phyloP scores from a whole-genome alignment of 2,888 invertebrate species.

The Leucoma salicis region DNA sequence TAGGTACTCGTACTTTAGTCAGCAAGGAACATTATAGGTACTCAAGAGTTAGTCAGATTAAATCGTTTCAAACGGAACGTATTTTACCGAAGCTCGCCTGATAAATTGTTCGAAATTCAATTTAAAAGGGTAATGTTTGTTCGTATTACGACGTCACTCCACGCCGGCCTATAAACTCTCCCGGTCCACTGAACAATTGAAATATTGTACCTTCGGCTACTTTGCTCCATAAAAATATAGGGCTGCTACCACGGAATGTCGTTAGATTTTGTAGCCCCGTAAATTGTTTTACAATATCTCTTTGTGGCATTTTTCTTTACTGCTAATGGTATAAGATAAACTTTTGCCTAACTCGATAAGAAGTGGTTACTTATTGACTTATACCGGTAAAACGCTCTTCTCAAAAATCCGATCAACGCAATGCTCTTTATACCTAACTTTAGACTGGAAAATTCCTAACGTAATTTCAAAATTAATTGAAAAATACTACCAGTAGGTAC shows the following conservation, averaged over 20 bases:
- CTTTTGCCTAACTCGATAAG: background rate
- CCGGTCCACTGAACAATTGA: constrained; percentile 69
- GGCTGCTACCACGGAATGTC: constrained; percentile 4
- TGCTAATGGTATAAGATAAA: background rate
- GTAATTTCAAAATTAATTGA: too few relatives aligned
- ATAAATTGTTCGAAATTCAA: constrained; percentile 77
- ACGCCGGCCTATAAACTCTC: constrained; percentile 67
- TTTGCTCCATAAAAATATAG: constrained; percentile 60
- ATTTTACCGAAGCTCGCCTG: constrained; percentile 33
- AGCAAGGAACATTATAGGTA: too few relatives aligned
- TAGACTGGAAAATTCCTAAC: too few relatives aligned
- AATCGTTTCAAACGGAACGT: constrained; percentile 44
- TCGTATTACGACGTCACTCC: constrained; percentile 74
- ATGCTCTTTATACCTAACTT: too few relatives aligned
- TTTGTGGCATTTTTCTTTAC: constrained; percentile 4
- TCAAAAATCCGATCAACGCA: too few relatives aligned
- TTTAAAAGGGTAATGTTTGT: constrained; percentile 79
- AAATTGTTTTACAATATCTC: constrained; percentile 16
- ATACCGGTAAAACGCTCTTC: too few relatives aligned
- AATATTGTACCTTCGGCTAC: constrained; percentile 62
- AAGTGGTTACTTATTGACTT: too few relatives aligned
- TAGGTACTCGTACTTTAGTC: constrained; percentile 41
- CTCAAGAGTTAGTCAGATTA: constrained; percentile 58
- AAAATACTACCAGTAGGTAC: too few relatives aligned
- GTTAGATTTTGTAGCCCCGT: constrained; percentile 10